A percentile compares a stretch with the other conserved stretches of the same genome.
Conservation (phyloP, 2,113 vertebrate genomes). For the Toxotes chatareus region DNA sequence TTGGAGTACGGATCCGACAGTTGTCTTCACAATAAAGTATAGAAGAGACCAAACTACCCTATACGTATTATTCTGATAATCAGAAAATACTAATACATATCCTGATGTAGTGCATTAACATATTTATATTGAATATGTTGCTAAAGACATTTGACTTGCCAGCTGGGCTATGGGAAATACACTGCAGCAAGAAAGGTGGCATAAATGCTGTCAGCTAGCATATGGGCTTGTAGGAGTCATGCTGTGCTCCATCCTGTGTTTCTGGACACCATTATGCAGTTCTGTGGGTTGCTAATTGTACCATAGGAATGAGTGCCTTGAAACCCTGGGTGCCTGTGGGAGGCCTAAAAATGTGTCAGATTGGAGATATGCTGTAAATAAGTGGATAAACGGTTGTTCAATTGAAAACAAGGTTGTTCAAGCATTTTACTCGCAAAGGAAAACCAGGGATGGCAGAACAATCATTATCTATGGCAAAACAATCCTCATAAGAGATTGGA, state of each 20-base stretch:
- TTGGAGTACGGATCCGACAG: too few species aligned
- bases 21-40: background rate
- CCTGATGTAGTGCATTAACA: background rate
- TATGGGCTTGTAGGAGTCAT: constrained; percentile 71
- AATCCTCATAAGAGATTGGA: constrained; percentile 1
- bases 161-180: constrained; percentile 49
- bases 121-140: constrained; percentile 10
- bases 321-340: constrained; percentile 63
- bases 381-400: constrained; percentile 51
- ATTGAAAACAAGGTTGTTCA: constrained; percentile 38
- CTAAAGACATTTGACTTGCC: constrained; percentile 29
- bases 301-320: constrained; percentile 67
- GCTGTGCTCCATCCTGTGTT: constrained; percentile 68
- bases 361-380: constrained; percentile 70
- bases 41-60: background rate
- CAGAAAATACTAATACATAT: background rate
- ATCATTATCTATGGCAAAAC: constrained; percentile 19
- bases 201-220: constrained; percentile 51
- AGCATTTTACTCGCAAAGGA: constrained; percentile 43
- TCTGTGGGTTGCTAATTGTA: constrained; percentile 77
- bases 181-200: constrained; percentile 44
- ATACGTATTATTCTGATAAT: background rate
- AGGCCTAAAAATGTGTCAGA: constrained; percentile 65
- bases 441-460: background rate
- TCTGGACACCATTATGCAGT: constrained; percentile 71